Evolutionary conservation across 2,888 invertebrate genomes (phyloP), one percentile per base, ranked within the genome.

Genomic region (Drosophila cracens): DNA sequence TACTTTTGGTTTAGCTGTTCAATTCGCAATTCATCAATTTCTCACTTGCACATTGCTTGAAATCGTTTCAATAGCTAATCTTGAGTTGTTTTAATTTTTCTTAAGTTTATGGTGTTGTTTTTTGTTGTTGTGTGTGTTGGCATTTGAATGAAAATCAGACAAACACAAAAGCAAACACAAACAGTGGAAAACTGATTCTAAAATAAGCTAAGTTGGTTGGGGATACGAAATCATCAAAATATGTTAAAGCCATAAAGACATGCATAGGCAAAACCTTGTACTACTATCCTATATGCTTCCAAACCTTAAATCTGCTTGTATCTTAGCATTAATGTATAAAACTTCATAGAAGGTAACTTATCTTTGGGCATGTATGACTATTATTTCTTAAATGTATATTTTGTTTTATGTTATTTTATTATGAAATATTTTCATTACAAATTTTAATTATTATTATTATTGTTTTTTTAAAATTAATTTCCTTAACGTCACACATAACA

Each of bases 1-100:
- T 65, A 48, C 57, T 79, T 79, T 67, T 76, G 40, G 63, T 66
- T 75, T 71, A 69, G 69, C 57, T 74, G 54, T 81, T 73, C 64
- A 48, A 67, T 54, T 60, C 54, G 54, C 31, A 71, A 71, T 75
- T 69, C 29, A 70, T 59, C 4, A n/a, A 33, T 58, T 68, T 82
- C 16, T 34, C 34, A 67, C 76, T 81, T 52, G 33, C 46, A 52
- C 31, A 36, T 60, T 70, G 61, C 64, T 60, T 60, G 74, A 29
- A 49, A 48, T 69, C 31, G 38, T 56, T 65, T 64, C 51, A 63
- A 27, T 71, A 51, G 58, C 54, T 38, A 38, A 63, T 38, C 18
- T 75, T 13, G 4, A 34, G 10, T 40, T 25, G 0, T 2, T 31
- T 38, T 38, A 8, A 1, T 8, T 46, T 46, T 46, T 46, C 25